phyloP scores from a whole-genome alignment of 1,140 invertebrate genomes.

The Pinna nobilis region DNA sequence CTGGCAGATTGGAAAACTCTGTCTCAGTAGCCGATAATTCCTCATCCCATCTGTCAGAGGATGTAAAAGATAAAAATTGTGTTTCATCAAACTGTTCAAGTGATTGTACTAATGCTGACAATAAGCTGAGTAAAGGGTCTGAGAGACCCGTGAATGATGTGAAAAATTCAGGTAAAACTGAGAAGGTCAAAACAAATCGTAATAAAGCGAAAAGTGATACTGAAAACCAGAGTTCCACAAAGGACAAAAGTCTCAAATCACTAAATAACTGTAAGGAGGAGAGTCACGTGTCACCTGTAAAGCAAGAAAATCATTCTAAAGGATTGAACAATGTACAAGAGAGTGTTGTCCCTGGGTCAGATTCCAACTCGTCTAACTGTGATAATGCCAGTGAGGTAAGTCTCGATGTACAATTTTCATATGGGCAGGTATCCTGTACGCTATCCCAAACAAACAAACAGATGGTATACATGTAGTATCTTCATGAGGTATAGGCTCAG shows the following conservation, averaged over 20 bases:
- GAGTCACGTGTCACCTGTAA: constrained; percentile 1
- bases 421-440: no score
- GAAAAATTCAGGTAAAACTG: constrained; percentile 14
- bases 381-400: constrained; percentile 51
- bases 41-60: no score
- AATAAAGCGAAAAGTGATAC: neutral
- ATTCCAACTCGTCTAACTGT: constrained; percentile 47
- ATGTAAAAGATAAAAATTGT: no score
- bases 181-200: neutral
- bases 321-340: constrained; percentile 19
- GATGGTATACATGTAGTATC: no score
- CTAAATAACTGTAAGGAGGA: neutral
- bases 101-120: no score
- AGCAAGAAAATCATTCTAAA: constrained; percentile 5
- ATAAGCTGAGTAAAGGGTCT: neutral
- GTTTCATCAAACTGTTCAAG: no score
- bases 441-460: no score
- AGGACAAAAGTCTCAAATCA: constrained; percentile 4
- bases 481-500: no score
- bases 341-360: constrained; percentile 45
- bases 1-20: neutral
- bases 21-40: constrained; percentile 8
- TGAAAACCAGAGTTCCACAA: neutral
- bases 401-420: neutral
- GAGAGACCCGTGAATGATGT: neutral